Evolutionary conservation across 2,888 invertebrate genomes (phyloP), one percentile per base, ranked within the genome.

Genomic region (Eupithecia pulchellata): DNA sequence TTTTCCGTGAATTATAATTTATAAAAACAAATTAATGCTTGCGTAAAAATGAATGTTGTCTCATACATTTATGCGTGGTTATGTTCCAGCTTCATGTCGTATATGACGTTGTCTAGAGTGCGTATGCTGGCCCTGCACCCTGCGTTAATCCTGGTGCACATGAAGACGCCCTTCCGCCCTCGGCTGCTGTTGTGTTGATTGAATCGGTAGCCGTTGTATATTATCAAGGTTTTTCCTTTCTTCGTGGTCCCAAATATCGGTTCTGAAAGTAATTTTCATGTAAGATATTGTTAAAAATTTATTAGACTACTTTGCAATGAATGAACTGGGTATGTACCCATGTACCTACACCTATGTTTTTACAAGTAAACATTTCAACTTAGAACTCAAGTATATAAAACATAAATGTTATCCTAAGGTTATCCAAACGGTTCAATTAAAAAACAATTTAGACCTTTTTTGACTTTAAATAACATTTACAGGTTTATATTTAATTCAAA

Each of bases 121-220:
- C 64, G 69, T 34, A 74, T 74, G 4, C 14, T 62, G 30, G 69
- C 64, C n/a, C 34, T 58, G 32, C 69, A 69, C 11, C 4, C 25
- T 14, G 9, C 30, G 25, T 52, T 20, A 39, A 52, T 11, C 20
- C 29, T 69, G 4, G 42, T 60, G 17, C 69, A 69, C 47, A 65
- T 61, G 32, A n/a, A 69, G 6, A 64, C 52, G 2, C 67, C 62
- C 52, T 64, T 69, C 5, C 42, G 32, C 2, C 67, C 71, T 9
- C 29, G 66, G 9, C 71, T 72, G 36, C 47, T 69, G n/a, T 65
- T 72, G 62, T 74, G 74, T 9, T 67, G 62, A 32, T 65, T 74
- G 60, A 57, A 74, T 1, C 65, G 36, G 17, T 65, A 29, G 4
- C 71, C 69, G 8, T 42, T 27, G 58, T 20, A 68, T 47, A 61